phyloP scores from a whole-genome alignment of 2,888 invertebrate genomes.

The Lasioglossum zephyrum region DNA sequence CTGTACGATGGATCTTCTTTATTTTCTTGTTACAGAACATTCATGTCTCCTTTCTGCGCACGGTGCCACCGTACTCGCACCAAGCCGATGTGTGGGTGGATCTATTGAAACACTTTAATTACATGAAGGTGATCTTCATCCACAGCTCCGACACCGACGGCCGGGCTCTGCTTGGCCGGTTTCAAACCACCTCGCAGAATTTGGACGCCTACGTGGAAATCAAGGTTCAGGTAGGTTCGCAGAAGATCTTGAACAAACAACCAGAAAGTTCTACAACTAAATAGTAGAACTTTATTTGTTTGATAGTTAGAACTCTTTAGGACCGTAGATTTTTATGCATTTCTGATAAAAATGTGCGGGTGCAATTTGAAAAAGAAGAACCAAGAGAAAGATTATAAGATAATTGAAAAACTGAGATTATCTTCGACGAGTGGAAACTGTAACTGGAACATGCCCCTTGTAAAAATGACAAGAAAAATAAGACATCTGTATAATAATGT shows the following conservation, averaged over 20 bases:
- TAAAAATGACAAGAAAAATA: too few species aligned
- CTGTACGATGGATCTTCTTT: background rate
- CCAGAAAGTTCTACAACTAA: background rate
- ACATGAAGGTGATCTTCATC: conserved; percentile 96
- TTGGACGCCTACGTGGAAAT: conserved; percentile 96
- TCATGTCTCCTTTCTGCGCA: conserved; percentile 97
- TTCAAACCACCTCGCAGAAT: conserved; percentile 97
- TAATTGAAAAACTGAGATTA: too few species aligned
- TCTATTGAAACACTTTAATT: conserved; percentile 95
- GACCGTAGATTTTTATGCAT: too few species aligned
- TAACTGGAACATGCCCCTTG: too few species aligned
- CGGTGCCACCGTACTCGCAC: conserved; percentile 99
- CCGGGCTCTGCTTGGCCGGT: conserved; percentile 94
- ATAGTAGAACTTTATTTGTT: too few species aligned
- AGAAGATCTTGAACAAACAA: background rate
- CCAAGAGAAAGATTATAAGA: too few species aligned
- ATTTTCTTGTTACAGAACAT: conserved; percentile 90
- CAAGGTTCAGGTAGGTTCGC: conserved; percentile 88
- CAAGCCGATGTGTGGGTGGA: conserved; percentile 99
- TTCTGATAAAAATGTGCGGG: too few species aligned
- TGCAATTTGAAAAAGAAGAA: too few species aligned
- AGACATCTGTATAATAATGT: too few species aligned
- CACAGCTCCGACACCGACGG: conserved; percentile 99
- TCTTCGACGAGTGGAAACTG: background rate
- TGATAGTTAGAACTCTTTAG: too few species aligned